Evolutionary conservation across 2,888 invertebrate species (phyloP).

Genomic region (Amphipoea oculea): DNA sequence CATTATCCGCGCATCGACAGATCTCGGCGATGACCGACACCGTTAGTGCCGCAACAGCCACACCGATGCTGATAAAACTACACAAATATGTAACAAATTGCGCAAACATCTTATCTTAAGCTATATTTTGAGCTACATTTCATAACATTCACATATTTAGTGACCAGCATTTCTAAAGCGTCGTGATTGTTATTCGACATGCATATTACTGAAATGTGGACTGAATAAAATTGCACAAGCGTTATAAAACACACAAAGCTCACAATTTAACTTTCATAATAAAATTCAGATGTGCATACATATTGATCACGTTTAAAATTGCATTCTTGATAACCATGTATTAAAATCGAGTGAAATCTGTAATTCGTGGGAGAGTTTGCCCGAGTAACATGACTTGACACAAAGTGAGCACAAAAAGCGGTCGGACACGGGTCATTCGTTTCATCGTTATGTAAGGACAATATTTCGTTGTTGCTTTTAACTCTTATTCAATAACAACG

Average conservation of each 20-base stretch:
- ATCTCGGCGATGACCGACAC: slow-evolving; percentile 48
- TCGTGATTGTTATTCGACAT: slow-evolving; percentile 62
- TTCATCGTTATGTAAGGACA: slow-evolving; percentile 61
- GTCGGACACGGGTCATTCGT: slow-evolving; percentile 61
- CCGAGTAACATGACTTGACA: slow-evolving; percentile 72
- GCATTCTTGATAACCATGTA: slow-evolving; percentile 61
- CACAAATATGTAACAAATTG: slow-evolving; percentile 59
- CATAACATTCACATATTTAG: slow-evolving; percentile 58
- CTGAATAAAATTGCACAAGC: slow-evolving; percentile 57
- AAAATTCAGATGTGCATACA: slow-evolving; percentile 44
- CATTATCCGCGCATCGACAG: slow-evolving; percentile 59
- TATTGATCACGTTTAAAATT: slow-evolving; percentile 61
- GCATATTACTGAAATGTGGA: slow-evolving; percentile 61
- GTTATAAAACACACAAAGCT: slow-evolving; percentile 60
- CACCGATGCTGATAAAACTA: slow-evolving; percentile 42
- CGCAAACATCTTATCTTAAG: slow-evolving; percentile 55
- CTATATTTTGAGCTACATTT: slow-evolving; percentile 50
- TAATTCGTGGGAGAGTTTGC: slow-evolving; percentile 65
- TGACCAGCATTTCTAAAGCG: slow-evolving; percentile 57
- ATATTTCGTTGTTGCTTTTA: slow-evolving; percentile 60
- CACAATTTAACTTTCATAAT: slow-evolving; percentile 44
- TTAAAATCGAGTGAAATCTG: slow-evolving; percentile 72
- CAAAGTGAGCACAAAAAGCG: slow-evolving; percentile 67
- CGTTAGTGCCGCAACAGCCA: slow-evolving; percentile 51
- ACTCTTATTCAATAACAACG: slow-evolving; percentile 50